Percentiles rank a stretch among this genome's conserved stretches.
phyloP scores from a whole-genome alignment of 2,797 vertebrate genomes.

The Typhlichthys eigenmanni region DNA sequence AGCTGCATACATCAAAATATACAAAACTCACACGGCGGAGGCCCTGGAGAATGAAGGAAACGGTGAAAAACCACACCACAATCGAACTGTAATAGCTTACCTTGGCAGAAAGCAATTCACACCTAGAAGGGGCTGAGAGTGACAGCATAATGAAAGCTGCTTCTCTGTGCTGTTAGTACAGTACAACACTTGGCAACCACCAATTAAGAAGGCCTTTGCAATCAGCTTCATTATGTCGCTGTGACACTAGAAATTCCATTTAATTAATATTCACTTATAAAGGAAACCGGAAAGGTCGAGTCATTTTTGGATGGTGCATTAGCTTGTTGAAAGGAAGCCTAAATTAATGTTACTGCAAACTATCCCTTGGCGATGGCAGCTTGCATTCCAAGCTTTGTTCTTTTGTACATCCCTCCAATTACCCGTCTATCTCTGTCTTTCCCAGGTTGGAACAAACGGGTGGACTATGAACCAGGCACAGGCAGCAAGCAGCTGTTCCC shows the following conservation, averaged over 20 bases:
- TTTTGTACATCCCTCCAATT: no score
- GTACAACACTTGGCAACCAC: constrained; percentile 43
- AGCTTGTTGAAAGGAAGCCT: constrained; percentile 17
- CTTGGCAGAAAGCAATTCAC: constrained; percentile 39
- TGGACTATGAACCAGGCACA: constrained; percentile 92
- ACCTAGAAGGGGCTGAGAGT: constrained; percentile 42
- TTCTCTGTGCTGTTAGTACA: constrained; percentile 35
- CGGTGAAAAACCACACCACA: constrained; percentile 24
- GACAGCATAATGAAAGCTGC: constrained; percentile 59
- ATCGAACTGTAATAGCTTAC: constrained; percentile 39
- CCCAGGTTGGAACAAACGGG: constrained; percentile 88
- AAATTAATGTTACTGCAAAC: constrained; percentile 16
- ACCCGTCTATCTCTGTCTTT: constrained; percentile 18
- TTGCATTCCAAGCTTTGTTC: not conserved
- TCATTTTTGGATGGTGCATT: constrained; percentile 26
- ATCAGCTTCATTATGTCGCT: constrained; percentile 34
- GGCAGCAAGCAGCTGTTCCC: constrained; percentile 91
- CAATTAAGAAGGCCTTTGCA: constrained; percentile 39
- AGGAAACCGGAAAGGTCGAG: constrained; percentile 24
- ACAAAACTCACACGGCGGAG: constrained; percentile 29
- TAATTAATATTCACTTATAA: not conserved
- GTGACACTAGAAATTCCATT: constrained; percentile 31
- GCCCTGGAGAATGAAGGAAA: constrained; percentile 2
- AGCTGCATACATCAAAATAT: constrained; percentile 18
- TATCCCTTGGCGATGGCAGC: not conserved